phyloP scores from a whole-genome alignment of 2,797 vertebrate species.

The Rhynchonycteris naso region DNA sequence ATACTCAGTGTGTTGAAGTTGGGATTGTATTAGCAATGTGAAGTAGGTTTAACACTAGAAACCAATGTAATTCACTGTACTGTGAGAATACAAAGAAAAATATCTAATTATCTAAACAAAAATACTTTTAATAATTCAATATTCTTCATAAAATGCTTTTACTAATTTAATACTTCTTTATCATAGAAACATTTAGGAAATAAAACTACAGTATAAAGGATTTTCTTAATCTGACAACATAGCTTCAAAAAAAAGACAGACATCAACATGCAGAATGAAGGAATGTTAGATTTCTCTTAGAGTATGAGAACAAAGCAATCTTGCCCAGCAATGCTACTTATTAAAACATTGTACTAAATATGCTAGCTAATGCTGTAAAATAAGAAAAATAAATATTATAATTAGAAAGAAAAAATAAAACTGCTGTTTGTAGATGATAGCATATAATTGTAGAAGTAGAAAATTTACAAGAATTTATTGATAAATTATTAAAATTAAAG shows the following conservation, averaged over 20 bases:
- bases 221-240: not conserved
- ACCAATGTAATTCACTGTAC: not conserved
- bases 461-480: not conserved
- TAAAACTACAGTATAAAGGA: not conserved
- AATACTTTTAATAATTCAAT: not conserved
- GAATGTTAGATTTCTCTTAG: not conserved
- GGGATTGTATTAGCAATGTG: not conserved
- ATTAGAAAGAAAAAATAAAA: slow-evolving; percentile 2
- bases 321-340: not conserved
- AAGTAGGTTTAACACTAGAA: not conserved
- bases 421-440: not conserved
- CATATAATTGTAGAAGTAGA: not conserved
- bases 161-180: not conserved
- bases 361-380: not conserved
- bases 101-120: not conserved
- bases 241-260: not conserved
- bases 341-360: not conserved
- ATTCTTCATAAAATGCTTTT: not conserved
- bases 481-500: not conserved
- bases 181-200: not conserved
- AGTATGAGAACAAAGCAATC: not conserved
- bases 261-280: not conserved
- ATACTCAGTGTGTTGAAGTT: not conserved
- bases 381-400: not conserved
- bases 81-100: not conserved